Base-by-base conservation (phyloP, 2,113 vertebrate genomes). In the Rhynchopsitta pachyrhyncha region DNA sequence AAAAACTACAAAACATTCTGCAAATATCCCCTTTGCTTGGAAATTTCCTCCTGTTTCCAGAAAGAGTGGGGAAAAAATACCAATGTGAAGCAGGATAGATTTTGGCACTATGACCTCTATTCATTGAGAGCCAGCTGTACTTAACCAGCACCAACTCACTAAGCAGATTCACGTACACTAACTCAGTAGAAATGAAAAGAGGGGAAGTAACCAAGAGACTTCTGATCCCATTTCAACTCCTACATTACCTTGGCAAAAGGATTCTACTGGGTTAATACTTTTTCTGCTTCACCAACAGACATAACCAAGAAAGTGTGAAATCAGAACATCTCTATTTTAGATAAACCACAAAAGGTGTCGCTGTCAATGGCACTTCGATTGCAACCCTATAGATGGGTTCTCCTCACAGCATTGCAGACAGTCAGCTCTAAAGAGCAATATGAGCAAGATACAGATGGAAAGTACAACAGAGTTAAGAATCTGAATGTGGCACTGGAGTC, bases 11-110 rank as follows among this genome's bases (percentile, higher is more conserved):
- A 83, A 95, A 95, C 81, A 91, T 87, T 92, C 89, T 92, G 91
- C 66, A 92, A 90, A 95, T 95, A 95, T 89, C 27, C 91, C 33
- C 24, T 86, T 80, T 82, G 81, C 86, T 92, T 93, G 89, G 93
- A 96, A 95, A 85, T 96, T 81, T 93, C 80, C 81, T 89, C 69
- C 20, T 55, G 91, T 94, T 97, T 91, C 94, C 94, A 93, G 76
- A 95, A 86, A 73, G 47, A 63, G n/a, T 24, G 7, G 35, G 11
- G 49, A 0, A 6, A 47, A 52, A 76, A 90, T 2, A 2, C 42
- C 81, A 89, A 91, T 31, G 69, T 76, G 81, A 89, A 87, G 74
- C 81, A 84, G 67, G 53, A 73, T 90, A 68, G 49, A 7, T 94
- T 90, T 91, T 94, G 94, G 95, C 95, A 82, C 74, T 69, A 47